A percentile compares a stretch with the other conserved stretches of the same genome.
Evolutionary conservation across 1,140 invertebrate genomes (phyloP).

Genomic region (Hydropsyche tenuis): DNA sequence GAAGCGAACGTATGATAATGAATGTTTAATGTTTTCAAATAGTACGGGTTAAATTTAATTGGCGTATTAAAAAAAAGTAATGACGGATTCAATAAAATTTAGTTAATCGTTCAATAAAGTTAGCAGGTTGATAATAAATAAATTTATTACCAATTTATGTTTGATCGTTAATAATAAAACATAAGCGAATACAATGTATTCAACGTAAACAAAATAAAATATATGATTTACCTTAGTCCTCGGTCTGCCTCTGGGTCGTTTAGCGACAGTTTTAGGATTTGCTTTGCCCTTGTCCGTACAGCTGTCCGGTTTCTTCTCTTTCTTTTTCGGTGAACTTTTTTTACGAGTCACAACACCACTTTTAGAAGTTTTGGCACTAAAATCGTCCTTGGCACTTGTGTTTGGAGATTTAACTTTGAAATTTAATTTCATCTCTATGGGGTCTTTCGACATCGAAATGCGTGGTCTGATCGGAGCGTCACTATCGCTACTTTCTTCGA

Average conservation of each 20-base stretch:
- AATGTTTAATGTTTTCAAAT: too few species aligned
- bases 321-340: conserved; percentile 39
- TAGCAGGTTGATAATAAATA: too few species aligned
- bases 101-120: too few species aligned
- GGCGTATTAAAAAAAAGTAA: too few species aligned
- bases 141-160: too few species aligned
- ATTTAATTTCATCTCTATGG: conserved; percentile 14
- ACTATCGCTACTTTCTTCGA: conserved; percentile 49
- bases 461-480: conserved; percentile 44
- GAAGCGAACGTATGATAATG: too few species aligned
- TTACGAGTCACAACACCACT: conserved; percentile 33
- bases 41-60: too few species aligned
- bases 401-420: conserved; percentile 35
- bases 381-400: conserved; percentile 31
- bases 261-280: conserved; percentile 34
- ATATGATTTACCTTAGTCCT: conserved; percentile 44
- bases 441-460: not conserved
- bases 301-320: conserved; percentile 36
- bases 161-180: too few species aligned
- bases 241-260: conserved; percentile 45
- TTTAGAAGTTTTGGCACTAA: conserved; percentile 48
- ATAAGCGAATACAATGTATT: too few species aligned
- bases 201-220: not conserved
- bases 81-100: too few species aligned
- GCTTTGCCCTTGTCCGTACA: conserved; percentile 37